Percentiles rank a stretch among this genome's conserved stretches.
Conservation (phyloP, 2,113 vertebrate species). For the Lamprotornis superbus region DNA sequence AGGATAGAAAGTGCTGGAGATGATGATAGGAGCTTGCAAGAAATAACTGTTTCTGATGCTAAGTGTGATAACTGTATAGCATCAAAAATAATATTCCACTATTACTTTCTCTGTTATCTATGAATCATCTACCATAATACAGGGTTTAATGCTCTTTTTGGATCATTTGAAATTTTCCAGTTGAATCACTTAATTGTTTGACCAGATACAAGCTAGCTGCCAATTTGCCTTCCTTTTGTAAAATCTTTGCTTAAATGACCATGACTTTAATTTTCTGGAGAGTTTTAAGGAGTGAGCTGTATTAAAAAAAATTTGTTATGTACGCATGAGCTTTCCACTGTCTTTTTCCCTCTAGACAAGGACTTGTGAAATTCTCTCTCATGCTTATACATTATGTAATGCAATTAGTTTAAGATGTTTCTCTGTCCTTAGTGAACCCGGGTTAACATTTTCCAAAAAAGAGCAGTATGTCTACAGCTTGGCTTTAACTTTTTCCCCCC, state of each 20-base stretch:
- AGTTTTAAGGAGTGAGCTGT: neutral
- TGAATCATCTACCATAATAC: neutral
- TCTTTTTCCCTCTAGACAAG: neutral
- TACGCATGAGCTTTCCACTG: rapidly evolving
- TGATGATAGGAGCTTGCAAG: neutral
- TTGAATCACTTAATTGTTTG: neutral
- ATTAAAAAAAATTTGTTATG: neutral
- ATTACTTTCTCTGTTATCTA: neutral
- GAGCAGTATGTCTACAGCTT: neutral
- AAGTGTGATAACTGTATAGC: neutral
- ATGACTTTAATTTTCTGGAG: neutral
- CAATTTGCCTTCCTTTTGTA: neutral
- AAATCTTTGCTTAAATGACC: neutral
- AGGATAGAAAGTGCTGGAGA: neutral
- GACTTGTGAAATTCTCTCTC: neutral
- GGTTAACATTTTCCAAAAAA: neutral
- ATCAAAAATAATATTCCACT: neutral
- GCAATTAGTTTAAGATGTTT: neutral
- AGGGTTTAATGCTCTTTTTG: neutral
- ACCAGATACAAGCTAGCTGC: neutral
- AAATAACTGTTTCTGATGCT: neutral
- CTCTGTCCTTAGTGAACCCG: neutral
- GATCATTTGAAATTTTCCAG: neutral
- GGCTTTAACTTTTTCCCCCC: neutral
- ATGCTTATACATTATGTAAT: rapidly evolving